Percentiles rank a stretch among this genome's conserved stretches.
Conservation (phyloP, 2,888 invertebrate genomes). For the Chrysolina haemoptera region DNA sequence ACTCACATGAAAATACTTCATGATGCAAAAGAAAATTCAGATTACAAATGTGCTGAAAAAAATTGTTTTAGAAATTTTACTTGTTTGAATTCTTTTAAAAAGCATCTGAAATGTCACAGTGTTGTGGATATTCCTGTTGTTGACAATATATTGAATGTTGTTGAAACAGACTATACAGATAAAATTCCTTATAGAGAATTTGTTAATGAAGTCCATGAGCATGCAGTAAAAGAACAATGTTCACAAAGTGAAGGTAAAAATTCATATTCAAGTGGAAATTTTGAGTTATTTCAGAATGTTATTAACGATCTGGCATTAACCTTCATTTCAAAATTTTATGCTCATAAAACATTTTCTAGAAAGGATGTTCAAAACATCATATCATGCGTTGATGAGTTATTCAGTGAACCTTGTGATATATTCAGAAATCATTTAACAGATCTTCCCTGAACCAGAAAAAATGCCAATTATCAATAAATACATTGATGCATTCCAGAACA, state of each 20-base stretch:
- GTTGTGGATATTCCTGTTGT: background rate
- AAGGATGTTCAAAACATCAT: constrained; percentile 33
- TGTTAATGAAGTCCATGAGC: too few relatives aligned
- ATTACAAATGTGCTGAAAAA: background rate
- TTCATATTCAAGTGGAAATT: background rate
- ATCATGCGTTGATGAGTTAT: background rate
- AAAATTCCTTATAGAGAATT: background rate
- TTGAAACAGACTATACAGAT: background rate
- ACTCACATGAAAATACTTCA: constrained; percentile 9
- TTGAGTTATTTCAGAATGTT: constrained; percentile 11
- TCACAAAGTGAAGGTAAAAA: too few relatives aligned
- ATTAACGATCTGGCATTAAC: too few relatives aligned
- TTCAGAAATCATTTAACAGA: constrained; percentile 14
- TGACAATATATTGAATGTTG: background rate
- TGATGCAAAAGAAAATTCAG: background rate
- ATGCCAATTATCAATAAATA: background rate
- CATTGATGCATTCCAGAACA: constrained; percentile 26
- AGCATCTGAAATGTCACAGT: constrained; percentile 13
- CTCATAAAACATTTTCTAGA: constrained; percentile 20
- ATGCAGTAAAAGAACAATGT: too few relatives aligned
- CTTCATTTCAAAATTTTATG: constrained; percentile 25
- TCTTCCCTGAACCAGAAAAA: background rate
- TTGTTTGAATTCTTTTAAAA: constrained; percentile 13
- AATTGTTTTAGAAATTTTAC: constrained; percentile 19
- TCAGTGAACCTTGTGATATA: constrained; percentile 1